phyloP scores from a whole-genome alignment of 1,140 invertebrate species.

The Drosophila tani region DNA sequence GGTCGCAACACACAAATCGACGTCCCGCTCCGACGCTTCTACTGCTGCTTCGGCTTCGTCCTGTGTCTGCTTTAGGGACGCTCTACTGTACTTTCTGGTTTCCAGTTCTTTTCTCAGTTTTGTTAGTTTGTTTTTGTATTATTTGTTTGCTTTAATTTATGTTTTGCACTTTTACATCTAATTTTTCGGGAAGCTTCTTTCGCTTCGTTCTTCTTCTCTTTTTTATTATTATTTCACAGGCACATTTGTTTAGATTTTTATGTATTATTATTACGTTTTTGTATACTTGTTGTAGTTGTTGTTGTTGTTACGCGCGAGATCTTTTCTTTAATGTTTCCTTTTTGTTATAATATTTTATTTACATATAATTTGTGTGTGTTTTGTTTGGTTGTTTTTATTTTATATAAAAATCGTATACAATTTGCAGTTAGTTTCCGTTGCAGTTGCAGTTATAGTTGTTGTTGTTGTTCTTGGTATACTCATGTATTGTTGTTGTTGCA shows the following conservation, averaged over 20 bases:
- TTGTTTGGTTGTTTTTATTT: constrained; percentile 50
- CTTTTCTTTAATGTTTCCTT: constrained; percentile 25
- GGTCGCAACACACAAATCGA: constrained; percentile 71
- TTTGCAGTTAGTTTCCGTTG: constrained; percentile 63
- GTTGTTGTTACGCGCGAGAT: constrained; percentile 52
- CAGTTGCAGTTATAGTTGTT: constrained; percentile 15
- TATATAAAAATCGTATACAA: constrained; percentile 80
- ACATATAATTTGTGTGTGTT: constrained; percentile 60
- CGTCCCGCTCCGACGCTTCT: constrained; percentile 32
- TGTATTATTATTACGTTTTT: constrained; percentile 70
- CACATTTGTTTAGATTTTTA: constrained; percentile 82
- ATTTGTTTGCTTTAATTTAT: constrained; percentile 24
- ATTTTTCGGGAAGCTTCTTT: constrained; percentile 49
- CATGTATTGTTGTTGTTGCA: constrained; percentile 41
- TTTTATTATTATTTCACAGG: constrained; percentile 70
- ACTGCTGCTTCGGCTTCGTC: constrained; percentile 14
- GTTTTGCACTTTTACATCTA: constrained; percentile 60
- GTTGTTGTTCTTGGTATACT: constrained; percentile 60
- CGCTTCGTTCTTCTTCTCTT: constrained; percentile 28
- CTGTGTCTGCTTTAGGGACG: constrained; percentile 16
- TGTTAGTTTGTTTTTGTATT: constrained; percentile 11
- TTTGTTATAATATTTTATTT: constrained; percentile 61
- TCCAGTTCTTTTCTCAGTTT: constrained; percentile 28
- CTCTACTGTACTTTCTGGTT: constrained; percentile 53
- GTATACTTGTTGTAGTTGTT: constrained; percentile 67